Evolutionary conservation across 2,797 vertebrate genomes (phyloP).

Genomic region (Chaetophractus vellerosus): DNA sequence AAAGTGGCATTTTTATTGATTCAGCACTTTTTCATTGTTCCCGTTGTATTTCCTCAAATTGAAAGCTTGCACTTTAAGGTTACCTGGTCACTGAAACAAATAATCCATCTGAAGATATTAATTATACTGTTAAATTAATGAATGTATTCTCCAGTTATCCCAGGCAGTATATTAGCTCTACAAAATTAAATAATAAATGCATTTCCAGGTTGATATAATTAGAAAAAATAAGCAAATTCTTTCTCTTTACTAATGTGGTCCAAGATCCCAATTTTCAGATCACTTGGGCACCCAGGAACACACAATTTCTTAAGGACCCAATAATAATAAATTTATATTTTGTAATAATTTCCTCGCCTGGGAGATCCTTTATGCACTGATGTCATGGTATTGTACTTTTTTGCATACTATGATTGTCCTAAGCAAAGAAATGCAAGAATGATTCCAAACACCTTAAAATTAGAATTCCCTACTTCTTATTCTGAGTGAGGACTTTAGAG

Average conservation of each 20-base stretch:
- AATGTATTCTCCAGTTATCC: not conserved
- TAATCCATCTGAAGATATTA: not conserved
- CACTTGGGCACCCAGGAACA: not conserved
- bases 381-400: slow-evolving; percentile 6
- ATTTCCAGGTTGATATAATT: slow-evolving; percentile 52
- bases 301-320: slow-evolving; percentile 49
- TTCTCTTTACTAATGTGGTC: slow-evolving; percentile 37
- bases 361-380: not conserved
- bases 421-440: slow-evolving; percentile 45
- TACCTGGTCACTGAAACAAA: not conserved
- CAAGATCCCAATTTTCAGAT: slow-evolving; percentile 50
- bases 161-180: not conserved
- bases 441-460: slow-evolving; percentile 1
- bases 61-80: not conserved
- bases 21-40: not conserved
- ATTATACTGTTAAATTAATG: not conserved
- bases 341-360: not conserved
- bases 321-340: not conserved
- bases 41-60: slow-evolving; percentile 19
- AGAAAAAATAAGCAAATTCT: slow-evolving; percentile 45
- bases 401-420: not conserved
- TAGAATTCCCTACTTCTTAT: not conserved
- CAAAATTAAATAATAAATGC: slow-evolving; percentile 44
- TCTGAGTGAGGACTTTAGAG: slow-evolving; percentile 41
- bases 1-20: not conserved